Evolutionary conservation across 2,888 invertebrate species (phyloP), one percentile per base, ranked within the genome.

Genomic region (Gymnoscelis rufifasciata): DNA sequence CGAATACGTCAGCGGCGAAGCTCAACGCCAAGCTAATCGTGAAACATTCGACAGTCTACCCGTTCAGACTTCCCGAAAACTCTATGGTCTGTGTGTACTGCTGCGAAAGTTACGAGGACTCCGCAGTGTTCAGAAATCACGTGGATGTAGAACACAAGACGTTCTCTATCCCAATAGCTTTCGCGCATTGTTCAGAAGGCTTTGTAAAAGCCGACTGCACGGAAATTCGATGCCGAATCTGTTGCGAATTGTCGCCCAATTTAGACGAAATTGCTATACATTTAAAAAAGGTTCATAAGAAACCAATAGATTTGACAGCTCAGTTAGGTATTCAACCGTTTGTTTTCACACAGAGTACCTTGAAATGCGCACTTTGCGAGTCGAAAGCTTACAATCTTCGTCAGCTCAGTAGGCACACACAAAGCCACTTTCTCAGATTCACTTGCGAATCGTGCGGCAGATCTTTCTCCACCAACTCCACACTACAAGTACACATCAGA

Each of bases 31-130:
- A 79, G 75, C 54, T 77, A 54, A 70, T 87, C 54, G 74, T 87
- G 74, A 73, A 73, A 76, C 81, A 73, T 68, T 72, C 84, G 3
- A 87, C 87, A 47, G 86, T 78, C 48, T 84, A 82, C 72, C 87
- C 87, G 60, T 87, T 87, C 78, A 75, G 80, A 62, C 76, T 86
- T 29, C 83, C 82, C 7, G 80, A 77, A 54, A 74, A 78, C 44
- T 62, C 65, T 39, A 78, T 87, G 74, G 75, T 80, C 60, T 87
- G 87, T 68, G 83, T 84, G 24, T 86, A 78, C 68, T 87, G 87
- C 68, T 71, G 71, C 47, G 83, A 82, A 54, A 70, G 68, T 47
- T 81, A 69, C 60, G 71, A 75, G 29, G 76, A 79, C 28, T 74
- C 82, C 1, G 44, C 66, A 3, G 54, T 62, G 38, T 84, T 79